Evolutionary conservation across 2,113 vertebrate genomes (phyloP).

Genomic region (Montifringilla adamsi): DNA sequence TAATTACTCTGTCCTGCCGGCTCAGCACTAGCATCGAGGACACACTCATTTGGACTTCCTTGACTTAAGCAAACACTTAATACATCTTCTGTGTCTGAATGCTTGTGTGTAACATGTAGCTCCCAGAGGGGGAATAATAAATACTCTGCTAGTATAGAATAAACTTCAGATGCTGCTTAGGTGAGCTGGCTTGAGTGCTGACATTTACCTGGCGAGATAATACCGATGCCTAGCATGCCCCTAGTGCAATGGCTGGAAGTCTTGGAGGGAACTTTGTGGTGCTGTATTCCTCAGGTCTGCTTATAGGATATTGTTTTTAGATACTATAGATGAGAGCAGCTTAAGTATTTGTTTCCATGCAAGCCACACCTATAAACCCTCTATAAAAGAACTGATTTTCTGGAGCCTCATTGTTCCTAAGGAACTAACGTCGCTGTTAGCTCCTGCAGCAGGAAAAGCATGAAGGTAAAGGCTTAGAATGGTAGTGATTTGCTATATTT

Average conservation of each 20-base stretch:
- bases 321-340: not conserved
- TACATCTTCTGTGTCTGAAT: slow-evolving; percentile 13
- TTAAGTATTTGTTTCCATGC: not conserved
- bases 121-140: not conserved
- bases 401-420: not conserved
- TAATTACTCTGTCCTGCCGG: not conserved
- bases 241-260: not conserved
- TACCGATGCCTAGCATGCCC: not conserved
- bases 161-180: not conserved
- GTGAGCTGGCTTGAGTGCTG: not conserved
- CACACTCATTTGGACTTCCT: not conserved
- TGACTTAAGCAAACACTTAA: slow-evolving; percentile 12
- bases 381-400: not conserved
- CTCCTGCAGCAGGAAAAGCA: not conserved
- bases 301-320: not conserved
- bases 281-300: not conserved
- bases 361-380: not conserved
- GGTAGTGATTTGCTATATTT: not conserved
- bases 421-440: not conserved
- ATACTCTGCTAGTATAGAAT: not conserved
- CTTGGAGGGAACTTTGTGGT: not conserved
- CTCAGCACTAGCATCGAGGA: not conserved
- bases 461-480: not conserved
- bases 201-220: not conserved
- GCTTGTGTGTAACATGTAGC: not conserved